phyloP scores from a whole-genome alignment of 1,140 invertebrate species.

The Brachionus sp. region DNA sequence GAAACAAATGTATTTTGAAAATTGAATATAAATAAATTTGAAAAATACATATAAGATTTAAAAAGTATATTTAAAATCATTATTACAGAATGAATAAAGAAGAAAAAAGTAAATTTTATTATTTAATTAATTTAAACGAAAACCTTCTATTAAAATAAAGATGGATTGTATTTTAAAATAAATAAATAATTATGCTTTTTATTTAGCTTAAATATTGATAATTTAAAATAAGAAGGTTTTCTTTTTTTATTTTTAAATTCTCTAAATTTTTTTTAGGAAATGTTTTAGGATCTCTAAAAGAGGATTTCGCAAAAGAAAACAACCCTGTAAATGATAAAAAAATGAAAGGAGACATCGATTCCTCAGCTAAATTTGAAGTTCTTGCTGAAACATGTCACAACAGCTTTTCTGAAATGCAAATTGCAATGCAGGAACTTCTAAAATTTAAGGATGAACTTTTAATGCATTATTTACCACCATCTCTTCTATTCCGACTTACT shows the following conservation, averaged over 20 bases:
- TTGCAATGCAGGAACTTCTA: constrained; percentile 50
- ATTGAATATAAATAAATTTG: no score
- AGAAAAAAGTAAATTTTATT: no score
- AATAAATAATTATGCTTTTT: no score
- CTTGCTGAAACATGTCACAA: neutral
- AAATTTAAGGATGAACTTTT: constrained; percentile 58
- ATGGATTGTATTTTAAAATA: no score
- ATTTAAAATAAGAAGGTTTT: no score
- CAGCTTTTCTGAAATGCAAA: constrained; percentile 34
- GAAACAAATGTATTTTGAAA: no score
- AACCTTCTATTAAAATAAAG: no score
- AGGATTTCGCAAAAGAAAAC: constrained; percentile 7
- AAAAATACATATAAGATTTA: no score
- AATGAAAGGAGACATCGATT: neutral
- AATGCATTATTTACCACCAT: constrained; percentile 55
- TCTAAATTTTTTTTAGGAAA: neutral
- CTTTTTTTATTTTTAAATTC: neutral
- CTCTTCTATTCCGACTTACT: constrained; percentile 53
- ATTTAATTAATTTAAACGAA: no score
- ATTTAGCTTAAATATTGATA: no score
- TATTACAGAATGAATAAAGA: no score
- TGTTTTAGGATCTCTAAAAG: neutral
- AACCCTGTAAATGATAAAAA: neutral
- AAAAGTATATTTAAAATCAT: no score
- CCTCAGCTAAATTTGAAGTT: neutral